Base-by-base conservation (phyloP, 2,888 invertebrate genomes). In the Isoperla grammatica region DNA sequence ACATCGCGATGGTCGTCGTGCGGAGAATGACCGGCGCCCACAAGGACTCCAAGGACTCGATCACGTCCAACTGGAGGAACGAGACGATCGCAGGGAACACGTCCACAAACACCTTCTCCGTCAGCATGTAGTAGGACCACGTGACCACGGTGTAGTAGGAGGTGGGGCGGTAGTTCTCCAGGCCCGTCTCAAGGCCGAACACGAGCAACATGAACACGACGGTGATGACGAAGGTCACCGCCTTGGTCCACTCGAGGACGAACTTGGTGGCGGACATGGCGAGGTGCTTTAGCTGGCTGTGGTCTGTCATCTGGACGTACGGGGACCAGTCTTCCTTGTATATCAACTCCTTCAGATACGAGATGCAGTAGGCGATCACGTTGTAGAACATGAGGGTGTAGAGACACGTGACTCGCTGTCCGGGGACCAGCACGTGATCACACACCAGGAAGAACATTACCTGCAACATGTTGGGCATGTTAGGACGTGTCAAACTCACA, bases 341-440 rank as follows among this genome's bases (percentile, higher is more conserved):
- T 65, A 85, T 79, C 6, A 87, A 76, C 70, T 88, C 88, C 63
- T 85, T 83, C 19, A 88, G 82, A 74, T 89, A 89, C 66, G 83
- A 81, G 11, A 87, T 82, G 68, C 88, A 87, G 74, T 89, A 89
- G 1, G 88, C 85, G 64, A 88, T 78, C 6, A 88, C 88, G 73
- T 89, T 89, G 79, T 88, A 89, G 75, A 89, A 88, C 85, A 89
- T 86, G 15, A 89, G 77, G 0, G 88, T 86, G 73, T 89, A 89
- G 20, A 89, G 79, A 45, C 84, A 84, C 1, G 87, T 87, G 42
- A 87, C 78, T 67, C 79, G 73, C 65, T 76, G 71, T 68, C 76
- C 71, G 1, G 79, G 78, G 37, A 83, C 77, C 29, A 88, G 75
- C 29, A 85, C 78, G 20, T 82, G 78, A 69, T 88, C 88, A 70